Conservation (phyloP, 2,888 invertebrate species). For the Darwinula stevensoni region DNA sequence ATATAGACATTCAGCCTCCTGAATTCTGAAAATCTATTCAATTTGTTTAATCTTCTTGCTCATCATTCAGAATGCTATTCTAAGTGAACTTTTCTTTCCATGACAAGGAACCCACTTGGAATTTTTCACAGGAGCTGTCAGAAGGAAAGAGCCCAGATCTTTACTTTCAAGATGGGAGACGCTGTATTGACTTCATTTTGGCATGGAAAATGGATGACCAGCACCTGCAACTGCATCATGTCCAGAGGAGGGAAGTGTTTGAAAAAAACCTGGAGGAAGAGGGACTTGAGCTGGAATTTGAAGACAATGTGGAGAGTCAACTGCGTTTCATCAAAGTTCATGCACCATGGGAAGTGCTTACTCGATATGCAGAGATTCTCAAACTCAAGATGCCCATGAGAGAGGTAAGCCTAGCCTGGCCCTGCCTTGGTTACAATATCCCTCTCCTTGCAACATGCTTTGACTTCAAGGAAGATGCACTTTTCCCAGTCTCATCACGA, state of each 20-base stretch:
- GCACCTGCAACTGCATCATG: constrained; percentile 19
- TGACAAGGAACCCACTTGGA: no score
- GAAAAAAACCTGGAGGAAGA: constrained; percentile 38
- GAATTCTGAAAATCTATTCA: no score
- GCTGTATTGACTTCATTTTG: constrained; percentile 44
- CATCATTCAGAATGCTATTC: no score
- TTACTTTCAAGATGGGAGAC: constrained; percentile 31
- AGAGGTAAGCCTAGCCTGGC: constrained; percentile 36
- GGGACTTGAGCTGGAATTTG: constrained; percentile 40
- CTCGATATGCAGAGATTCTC: constrained; percentile 64
- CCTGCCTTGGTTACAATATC: no score
- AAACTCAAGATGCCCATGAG: constrained; percentile 83
- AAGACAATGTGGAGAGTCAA: constrained; percentile 29
- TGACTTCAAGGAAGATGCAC: no score
- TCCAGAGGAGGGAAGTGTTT: constrained; percentile 27
- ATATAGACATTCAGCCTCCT: no score
- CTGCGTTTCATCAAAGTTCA: constrained; percentile 63
- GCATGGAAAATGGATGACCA: constrained; percentile 41
- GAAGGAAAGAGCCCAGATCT: no score
- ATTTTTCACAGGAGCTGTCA: no score
- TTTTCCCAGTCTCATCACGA: no score
- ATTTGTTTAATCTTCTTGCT: no score
- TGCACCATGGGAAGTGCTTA: constrained; percentile 47
- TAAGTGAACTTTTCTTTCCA: no score
- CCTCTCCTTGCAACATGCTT: no score